Evolutionary conservation across 1,140 invertebrate genomes (phyloP), one percentile per base, ranked within the genome.

Genomic region (Drosophila ironensis): DNA sequence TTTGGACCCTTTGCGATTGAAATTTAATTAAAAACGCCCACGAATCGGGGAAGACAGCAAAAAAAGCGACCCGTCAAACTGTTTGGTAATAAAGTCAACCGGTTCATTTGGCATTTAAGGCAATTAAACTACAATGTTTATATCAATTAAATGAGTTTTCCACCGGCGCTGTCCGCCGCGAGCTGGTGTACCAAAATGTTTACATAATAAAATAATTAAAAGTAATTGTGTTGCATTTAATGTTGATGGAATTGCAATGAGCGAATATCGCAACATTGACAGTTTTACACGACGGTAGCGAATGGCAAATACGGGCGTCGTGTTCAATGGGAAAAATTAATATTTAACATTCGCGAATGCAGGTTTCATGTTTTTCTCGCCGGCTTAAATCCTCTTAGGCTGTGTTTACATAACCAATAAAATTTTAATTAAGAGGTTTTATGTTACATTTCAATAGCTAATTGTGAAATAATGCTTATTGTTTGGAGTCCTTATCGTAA

Each of bases 201-300:
- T 70, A 59, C 64, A 70, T 69, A 50, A 69, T 69, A 60, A 45
- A 71, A 77, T 76, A 72, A 76, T 76, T 72, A 76, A 77, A 76
- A 67, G 52, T 74, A 69, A 75, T 74, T 63, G 56, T 52, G 46
- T 45, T 54, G 19, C 53, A 57, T 74, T 56, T 48, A 72, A 47
- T 42, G 41, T 25, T 28, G 35, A 63, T 63, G 30, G 19, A 48
- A 63, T 40, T 40, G 41, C 40, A n/a, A 17, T 38, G 30, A 28
- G 7, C 4, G 2, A 16, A 30, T 19, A 17, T 14, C 4, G 8
- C 51, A 4, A 14, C 6, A 42, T 42, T 60, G 56, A 42, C 56
- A 60, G 41, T 42, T 30, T 41, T 30, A 30, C 20, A 40, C 11
- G 19, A 4, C 19, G 9, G 19, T 8, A n/a, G 11, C 7, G n/a